Evolutionary conservation across 1,140 invertebrate species (phyloP), one percentile per base, ranked within the genome.

Genomic region (Harpegnathos saltator): DNA sequence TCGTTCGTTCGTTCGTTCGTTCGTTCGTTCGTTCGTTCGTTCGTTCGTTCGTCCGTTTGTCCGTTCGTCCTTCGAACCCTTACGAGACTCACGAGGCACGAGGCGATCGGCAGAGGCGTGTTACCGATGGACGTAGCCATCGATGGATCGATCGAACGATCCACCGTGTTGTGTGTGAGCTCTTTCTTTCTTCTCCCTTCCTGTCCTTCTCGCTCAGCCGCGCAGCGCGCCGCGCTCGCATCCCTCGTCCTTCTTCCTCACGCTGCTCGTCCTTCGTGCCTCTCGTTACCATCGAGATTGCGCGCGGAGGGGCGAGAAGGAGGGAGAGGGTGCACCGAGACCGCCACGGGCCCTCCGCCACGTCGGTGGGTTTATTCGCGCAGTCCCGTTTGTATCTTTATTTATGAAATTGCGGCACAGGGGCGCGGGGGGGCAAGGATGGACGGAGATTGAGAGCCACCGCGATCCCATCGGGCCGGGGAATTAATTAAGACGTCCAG

Each of bases 91-190:
- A 61, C 56, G 62, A 59, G 85, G 72, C 80, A 89, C 71, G 83
- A 85, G 66, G 71, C 72, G 90, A 91, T 91, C 88, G 84, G 87
- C 24, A 85, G 85, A 90, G 88, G 88, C 85, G 89, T 87, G 82
- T 84, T 89, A 87, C 78, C 83, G 88, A 89, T 87, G 86, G 86
- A 82, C 69, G 80, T 74, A 74, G 15, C 69, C 71, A 82, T 75
- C 75, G 65, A 80, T 71, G 52, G 75, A 80, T 80, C 65, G 75
- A 80, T 72, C 68, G 69, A 38, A 62, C 68, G 71, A 74, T 82
- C 68, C 74, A n/a, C 19, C 54, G 4, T 59, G 19, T 59, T 38
- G 5, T 38, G 22, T 38, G 5, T 38, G 22, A 17, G 4, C 19
- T 59, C 26, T 59, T 11, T 74, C 29, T 33, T 74, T 14, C 38